Evolutionary conservation across 2,888 invertebrate species (phyloP).

Genomic region (Papilio protenor): DNA sequence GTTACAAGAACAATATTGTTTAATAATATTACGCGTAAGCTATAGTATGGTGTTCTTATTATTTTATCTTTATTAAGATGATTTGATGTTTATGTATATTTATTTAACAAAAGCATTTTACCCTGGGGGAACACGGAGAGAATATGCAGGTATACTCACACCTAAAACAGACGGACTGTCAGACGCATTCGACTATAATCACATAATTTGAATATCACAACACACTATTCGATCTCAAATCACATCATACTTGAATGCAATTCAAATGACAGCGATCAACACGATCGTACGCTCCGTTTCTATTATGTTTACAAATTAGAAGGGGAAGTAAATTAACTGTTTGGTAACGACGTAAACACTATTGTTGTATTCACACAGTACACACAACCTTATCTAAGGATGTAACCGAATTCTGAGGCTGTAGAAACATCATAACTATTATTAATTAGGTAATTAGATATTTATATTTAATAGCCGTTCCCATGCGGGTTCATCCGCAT

Average conservation of each 20-base stretch:
- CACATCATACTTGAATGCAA: slow-evolving; percentile 60
- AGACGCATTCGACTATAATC: slow-evolving; percentile 62
- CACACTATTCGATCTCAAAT: slow-evolving; percentile 60
- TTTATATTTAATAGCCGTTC: too few relatives aligned
- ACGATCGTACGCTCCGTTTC: slow-evolving; percentile 50
- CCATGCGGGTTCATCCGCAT: too few relatives aligned
- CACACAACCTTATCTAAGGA: background rate
- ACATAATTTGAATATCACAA: slow-evolving; percentile 72
- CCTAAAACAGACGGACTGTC: slow-evolving; percentile 44
- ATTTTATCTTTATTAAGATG: background rate
- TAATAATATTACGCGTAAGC: background rate
- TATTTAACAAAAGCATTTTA: background rate
- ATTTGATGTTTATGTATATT: slow-evolving; percentile 9
- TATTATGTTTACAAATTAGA: slow-evolving; percentile 50
- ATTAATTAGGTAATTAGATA: too few relatives aligned
- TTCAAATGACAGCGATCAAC: slow-evolving; percentile 58
- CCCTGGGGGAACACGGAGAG: slow-evolving; percentile 32
- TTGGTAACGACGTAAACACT: slow-evolving; percentile 11
- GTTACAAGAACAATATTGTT: too few relatives aligned
- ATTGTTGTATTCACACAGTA: slow-evolving; percentile 11
- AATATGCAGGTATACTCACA: slow-evolving; percentile 51
- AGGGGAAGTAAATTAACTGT: slow-evolving; percentile 20
- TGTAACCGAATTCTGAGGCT: background rate
- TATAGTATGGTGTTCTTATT: background rate
- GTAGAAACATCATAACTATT: background rate